These are phyloP conservation scores for Geococcyx californianus DNA, from an alignment of 2,113 vertebrate species.

Conservation along the genomic window DNA sequence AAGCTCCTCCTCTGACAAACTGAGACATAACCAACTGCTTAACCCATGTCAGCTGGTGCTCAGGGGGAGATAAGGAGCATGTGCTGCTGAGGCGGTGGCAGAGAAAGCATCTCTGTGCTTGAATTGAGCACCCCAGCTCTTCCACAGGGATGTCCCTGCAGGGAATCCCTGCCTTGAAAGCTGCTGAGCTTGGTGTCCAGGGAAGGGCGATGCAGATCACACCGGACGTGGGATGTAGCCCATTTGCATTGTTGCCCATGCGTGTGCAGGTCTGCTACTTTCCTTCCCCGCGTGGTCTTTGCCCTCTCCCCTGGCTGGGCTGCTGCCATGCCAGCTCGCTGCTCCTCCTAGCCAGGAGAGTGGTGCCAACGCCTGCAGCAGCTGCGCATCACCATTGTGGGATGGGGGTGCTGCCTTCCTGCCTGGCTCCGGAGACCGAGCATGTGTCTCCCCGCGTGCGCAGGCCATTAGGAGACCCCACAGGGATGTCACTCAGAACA, in stretches of 20 bases:
- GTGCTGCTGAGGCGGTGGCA: neutral
- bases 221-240: neutral
- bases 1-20: neutral
- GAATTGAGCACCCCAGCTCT: rapidly evolving
- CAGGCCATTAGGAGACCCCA: neutral
- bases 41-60: neutral
- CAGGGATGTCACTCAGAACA: constrained; percentile 13
- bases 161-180: neutral
- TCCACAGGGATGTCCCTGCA: neutral
- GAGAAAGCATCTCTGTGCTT: neutral
- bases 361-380: neutral
- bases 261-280: neutral
- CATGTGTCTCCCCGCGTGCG: neutral
- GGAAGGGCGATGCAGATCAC: neutral
- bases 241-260: rapidly evolving
- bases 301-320: neutral
- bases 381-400: rapidly evolving
- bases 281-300: neutral
- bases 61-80: neutral
- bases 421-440: neutral
- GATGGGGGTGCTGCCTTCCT: neutral
- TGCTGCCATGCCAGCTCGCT: neutral
- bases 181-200: neutral
- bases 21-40: rapidly evolving
- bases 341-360: neutral